Evolutionary conservation across 2,797 vertebrate species (phyloP).

Genomic region (Natrix natrix): DNA sequence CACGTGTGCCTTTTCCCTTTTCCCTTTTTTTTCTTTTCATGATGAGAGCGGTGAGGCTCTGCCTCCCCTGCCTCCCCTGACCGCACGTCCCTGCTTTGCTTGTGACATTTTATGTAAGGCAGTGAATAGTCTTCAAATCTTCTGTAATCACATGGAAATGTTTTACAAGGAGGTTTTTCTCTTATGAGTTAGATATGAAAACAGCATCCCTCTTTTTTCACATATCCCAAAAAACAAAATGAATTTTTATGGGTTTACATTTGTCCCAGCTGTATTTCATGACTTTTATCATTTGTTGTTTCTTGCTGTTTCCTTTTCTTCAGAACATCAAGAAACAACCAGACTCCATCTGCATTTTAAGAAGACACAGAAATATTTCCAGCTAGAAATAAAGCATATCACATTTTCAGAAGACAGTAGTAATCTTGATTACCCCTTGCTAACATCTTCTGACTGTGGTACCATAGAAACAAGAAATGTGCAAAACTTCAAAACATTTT

Average conservation of each 20-base stretch:
- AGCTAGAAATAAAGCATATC: slow-evolving; percentile 42
- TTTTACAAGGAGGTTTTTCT: slow-evolving; percentile 44
- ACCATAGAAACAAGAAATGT: slow-evolving; percentile 54
- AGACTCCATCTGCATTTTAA: slow-evolving; percentile 50
- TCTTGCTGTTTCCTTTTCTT: slow-evolving; percentile 52
- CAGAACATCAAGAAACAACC: slow-evolving; percentile 58
- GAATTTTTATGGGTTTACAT: slow-evolving; percentile 18
- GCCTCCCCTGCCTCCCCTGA: no score
- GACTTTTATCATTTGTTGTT: slow-evolving; percentile 45
- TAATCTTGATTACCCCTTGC: slow-evolving; percentile 41
- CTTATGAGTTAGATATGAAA: slow-evolving; percentile 29
- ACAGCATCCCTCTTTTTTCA: slow-evolving; percentile 46
- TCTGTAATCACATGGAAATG: slow-evolving; percentile 36
- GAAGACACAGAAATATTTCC: slow-evolving; percentile 57
- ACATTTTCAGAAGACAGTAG: neutral
- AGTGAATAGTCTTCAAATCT: slow-evolving; percentile 7
- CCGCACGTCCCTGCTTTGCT: neutral
- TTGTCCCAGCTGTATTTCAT: slow-evolving; percentile 33
- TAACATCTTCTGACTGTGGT: slow-evolving; percentile 46
- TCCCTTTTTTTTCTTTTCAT: no score
- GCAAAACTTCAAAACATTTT: slow-evolving; percentile 66
- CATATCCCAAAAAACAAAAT: slow-evolving; percentile 29
- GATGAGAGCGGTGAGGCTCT: no score
- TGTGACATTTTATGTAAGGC: neutral
- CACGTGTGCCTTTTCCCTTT: no score